Base-by-base conservation (phyloP, 2,113 vertebrate species). In the Leuciscus idus region DNA sequence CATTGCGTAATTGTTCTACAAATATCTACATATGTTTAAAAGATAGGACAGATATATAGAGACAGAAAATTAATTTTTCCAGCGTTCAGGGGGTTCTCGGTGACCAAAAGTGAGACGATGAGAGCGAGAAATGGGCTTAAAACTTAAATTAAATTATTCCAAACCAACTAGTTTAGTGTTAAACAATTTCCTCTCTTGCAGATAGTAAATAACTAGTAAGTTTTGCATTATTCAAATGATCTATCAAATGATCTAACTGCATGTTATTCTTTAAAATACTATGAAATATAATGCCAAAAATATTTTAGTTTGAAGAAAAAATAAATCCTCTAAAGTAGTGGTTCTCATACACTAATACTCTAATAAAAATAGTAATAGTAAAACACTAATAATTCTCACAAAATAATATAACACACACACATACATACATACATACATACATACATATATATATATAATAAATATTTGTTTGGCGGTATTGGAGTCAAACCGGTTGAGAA, bases 1-100 rank as follows among this genome's bases (percentile, higher is more conserved):
- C 50, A 12, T 70, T 83, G 13, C 64, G 48, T 13, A 52, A 12
- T 55, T 55, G 30, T 86, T 75, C 55, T 86, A 55, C 13, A 76
- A 76, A 28, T 52, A 48, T 52, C n/a, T 48, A 52, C 12, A 70
- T 4, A 36, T 21, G 3, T 70, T 19, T 21, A 36, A 70, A 70
- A 70, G 30, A 70, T 33, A 33, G 1, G 30, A 30, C 2, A 17
- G 13, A 17, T 10, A 36, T 68, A 10, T 9, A 19, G 6, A 68
- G 30, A 68, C 2, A 68, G 30, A 36, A 33, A 68, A 21, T 10
- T 15, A 2, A 30, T 6, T 5, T 26, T 66, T 66, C 0, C 5
- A 3, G 28, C 13, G 28, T 30, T 19, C 15, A 8, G 6, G 1
- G 6, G 66, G 15, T 33, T 36, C 15, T 68, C 30, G 19, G 64